Conservation (phyloP, 2,113 vertebrate species). For the Pseudopodoces humilis region DNA sequence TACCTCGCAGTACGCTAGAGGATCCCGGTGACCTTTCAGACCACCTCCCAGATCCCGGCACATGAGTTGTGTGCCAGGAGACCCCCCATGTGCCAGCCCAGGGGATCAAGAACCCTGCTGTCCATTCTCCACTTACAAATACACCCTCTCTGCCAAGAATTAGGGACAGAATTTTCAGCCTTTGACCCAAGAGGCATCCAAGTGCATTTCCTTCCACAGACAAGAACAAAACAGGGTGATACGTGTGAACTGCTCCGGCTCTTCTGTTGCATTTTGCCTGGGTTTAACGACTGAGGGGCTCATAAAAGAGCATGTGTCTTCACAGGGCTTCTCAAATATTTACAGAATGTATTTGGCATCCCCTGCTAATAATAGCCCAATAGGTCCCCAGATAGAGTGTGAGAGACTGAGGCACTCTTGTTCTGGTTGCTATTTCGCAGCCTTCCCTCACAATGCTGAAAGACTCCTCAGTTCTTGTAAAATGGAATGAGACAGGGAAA, state of each 20-base stretch:
- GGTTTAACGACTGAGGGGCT: not conserved
- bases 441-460: constrained; percentile 69
- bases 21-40: not conserved
- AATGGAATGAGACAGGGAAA: constrained; percentile 56
- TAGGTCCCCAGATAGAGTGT: constrained; percentile 48
- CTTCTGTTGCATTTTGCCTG: not conserved
- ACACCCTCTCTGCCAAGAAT: not conserved
- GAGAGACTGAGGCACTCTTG: constrained; percentile 69
- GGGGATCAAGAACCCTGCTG: rapidly evolving
- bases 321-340: constrained; percentile 70
- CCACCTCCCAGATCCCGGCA: rapidly evolving
- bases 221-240: not conserved
- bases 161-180: not conserved
- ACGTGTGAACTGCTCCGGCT: not conserved
- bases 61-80: not conserved
- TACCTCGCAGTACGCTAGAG: rapidly evolving
- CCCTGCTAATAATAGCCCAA: constrained; percentile 76
- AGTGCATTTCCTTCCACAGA: not conserved
- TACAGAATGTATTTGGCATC: constrained; percentile 74
- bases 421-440: constrained; percentile 63
- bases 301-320: constrained; percentile 69
- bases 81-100: not conserved
- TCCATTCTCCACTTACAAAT: not conserved
- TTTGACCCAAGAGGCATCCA: not conserved
- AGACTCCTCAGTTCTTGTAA: constrained; percentile 72